phyloP scores from a whole-genome alignment of 1,140 invertebrate genomes.

The Leptinotarsa defecta region DNA sequence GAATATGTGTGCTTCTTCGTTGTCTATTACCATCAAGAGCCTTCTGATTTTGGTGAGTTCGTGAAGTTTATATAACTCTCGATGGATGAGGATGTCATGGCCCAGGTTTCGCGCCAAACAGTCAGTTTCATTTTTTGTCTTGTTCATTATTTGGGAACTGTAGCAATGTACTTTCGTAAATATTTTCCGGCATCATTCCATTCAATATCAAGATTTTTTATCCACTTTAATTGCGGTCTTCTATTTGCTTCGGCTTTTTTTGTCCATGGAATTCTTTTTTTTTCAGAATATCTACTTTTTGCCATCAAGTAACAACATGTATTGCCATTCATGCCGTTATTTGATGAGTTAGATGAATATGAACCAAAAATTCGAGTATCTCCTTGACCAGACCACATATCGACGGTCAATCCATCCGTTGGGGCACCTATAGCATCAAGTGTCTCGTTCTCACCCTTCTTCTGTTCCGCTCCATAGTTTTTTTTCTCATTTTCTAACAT shows the following conservation, averaged over 20 bases:
- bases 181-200: not conserved
- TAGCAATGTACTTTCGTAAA: too few relatives aligned
- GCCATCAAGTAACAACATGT: not conserved
- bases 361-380: not conserved
- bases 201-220: not conserved
- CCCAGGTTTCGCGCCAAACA: constrained; percentile 11
- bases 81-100: constrained; percentile 1
- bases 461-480: too few relatives aligned
- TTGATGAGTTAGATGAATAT: not conserved
- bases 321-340: not conserved
- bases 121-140: constrained; percentile 8
- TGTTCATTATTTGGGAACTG: constrained; percentile 18
- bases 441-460: too few relatives aligned
- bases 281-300: not conserved
- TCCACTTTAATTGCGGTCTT: not conserved
- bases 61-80: constrained; percentile 23
- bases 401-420: too few relatives aligned
- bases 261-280: not conserved
- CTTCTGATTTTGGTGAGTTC: constrained; percentile 24
- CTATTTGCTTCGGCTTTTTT: not conserved
- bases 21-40: constrained; percentile 2
- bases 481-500: too few relatives aligned
- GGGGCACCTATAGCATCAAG: too few relatives aligned
- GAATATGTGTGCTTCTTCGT: not conserved
- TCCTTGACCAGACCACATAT: too few relatives aligned